phyloP scores from a whole-genome alignment of 2,113 vertebrate species.

The Catharus minimus region DNA sequence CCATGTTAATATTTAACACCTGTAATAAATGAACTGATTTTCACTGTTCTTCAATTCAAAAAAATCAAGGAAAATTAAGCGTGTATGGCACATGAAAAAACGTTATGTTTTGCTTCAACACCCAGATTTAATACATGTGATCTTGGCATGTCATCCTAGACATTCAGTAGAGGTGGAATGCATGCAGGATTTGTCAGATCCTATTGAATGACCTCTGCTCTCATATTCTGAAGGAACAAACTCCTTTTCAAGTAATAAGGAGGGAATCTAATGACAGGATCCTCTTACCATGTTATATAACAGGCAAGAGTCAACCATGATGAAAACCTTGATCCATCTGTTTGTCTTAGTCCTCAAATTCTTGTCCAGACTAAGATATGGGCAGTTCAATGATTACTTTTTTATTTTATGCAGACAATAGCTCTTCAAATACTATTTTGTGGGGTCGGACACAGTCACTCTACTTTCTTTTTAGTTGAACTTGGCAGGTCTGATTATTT shows the following conservation, averaged over 20 bases:
- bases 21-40: neutral
- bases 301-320: neutral
- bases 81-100: fast-evolving
- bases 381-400: neutral
- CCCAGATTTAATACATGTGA: neutral
- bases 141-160: neutral
- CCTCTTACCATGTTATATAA: neutral
- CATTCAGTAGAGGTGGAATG: neutral
- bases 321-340: neutral
- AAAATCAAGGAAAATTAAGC: neutral
- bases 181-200: neutral
- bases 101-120: neutral
- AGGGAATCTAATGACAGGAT: neutral
- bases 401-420: neutral
- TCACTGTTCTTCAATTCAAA: neutral
- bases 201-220: neutral
- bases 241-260: neutral
- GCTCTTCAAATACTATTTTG: neutral
- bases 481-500: neutral
- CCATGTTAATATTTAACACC: neutral
- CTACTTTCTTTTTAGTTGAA: neutral
- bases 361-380: neutral
- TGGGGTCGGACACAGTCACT: neutral
- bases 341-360: neutral
- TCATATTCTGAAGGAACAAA: neutral